Evolutionary conservation across 2,888 invertebrate genomes (phyloP).

Genomic region (Aquatica leii): DNA sequence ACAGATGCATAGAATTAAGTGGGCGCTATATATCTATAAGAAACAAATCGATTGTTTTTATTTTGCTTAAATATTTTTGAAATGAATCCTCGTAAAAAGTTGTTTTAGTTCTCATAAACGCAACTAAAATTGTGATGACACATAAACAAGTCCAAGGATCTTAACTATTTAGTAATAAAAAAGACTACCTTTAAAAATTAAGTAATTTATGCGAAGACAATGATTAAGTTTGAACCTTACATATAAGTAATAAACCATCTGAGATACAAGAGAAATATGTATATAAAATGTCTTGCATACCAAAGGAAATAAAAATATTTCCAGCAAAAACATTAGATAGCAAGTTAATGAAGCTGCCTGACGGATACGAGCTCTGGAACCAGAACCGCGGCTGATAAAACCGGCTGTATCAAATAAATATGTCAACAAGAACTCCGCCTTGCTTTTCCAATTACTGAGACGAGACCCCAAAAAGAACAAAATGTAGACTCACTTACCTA

Average conservation of each 20-base stretch:
- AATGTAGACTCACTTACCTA: constrained; percentile 58
- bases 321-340: constrained; percentile 51
- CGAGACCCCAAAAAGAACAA: constrained; percentile 50
- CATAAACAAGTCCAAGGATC: constrained; percentile 3
- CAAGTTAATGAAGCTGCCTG: constrained; percentile 37
- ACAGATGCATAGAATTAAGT: neutral
- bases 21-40: neutral
- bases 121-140: neutral
- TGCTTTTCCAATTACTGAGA: constrained; percentile 53
- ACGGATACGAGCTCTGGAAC: constrained; percentile 51
- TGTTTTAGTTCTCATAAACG: constrained; percentile 1
- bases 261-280: constrained; percentile 16
- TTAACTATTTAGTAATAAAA: constrained; percentile 2
- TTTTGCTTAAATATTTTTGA: neutral
- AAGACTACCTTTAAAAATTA: neutral
- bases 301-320: constrained; percentile 45
- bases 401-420: constrained; percentile 60
- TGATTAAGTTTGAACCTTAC: constrained; percentile 18
- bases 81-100: too few species aligned
- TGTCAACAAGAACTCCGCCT: constrained; percentile 59
- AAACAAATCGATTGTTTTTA: neutral
- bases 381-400: constrained; percentile 54
- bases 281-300: constrained; percentile 27
- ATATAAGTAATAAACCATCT: constrained; percentile 24
- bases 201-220: constrained; percentile 20